phyloP scores from a whole-genome alignment of 2,797 vertebrate species.

The Microtus obscurus region DNA sequence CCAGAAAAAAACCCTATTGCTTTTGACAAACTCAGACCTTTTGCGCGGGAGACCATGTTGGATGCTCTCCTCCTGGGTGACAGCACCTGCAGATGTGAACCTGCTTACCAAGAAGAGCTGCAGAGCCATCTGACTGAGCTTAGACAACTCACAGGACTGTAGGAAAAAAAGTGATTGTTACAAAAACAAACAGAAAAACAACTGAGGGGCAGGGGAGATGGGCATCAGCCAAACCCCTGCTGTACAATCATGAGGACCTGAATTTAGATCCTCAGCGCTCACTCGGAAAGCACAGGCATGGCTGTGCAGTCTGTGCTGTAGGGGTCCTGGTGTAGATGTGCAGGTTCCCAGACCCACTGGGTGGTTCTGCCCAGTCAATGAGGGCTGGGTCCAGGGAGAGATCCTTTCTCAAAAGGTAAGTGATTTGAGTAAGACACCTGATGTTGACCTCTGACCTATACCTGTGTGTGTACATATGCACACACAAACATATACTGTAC shows the following conservation, averaged over 20 bases:
- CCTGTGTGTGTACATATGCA: background rate
- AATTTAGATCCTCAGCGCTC: background rate
- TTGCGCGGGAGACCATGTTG: background rate
- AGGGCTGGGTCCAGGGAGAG: background rate
- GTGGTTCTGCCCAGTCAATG: too few species aligned
- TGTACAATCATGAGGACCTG: background rate
- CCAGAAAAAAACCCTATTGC: background rate
- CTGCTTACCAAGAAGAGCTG: background rate
- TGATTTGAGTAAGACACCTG: background rate
- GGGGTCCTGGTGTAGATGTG: background rate
- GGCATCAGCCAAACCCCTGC: background rate
- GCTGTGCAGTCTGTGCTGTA: background rate
- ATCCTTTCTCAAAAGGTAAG: background rate
- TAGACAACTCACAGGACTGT: background rate
- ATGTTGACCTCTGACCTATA: background rate
- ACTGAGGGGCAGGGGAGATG: background rate
- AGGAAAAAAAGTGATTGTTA: background rate
- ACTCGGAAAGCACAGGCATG: background rate
- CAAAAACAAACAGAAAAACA: background rate
- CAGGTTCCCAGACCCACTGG: background rate
- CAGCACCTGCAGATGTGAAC: background rate
- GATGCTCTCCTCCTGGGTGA: background rate
- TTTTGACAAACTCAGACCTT: conserved; percentile 38
- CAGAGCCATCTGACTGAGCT: background rate
- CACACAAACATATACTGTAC: background rate